These are phyloP conservation scores for Bombus picipes DNA, from an alignment of 1,140 invertebrate species.

Conservation along the genomic window DNA sequence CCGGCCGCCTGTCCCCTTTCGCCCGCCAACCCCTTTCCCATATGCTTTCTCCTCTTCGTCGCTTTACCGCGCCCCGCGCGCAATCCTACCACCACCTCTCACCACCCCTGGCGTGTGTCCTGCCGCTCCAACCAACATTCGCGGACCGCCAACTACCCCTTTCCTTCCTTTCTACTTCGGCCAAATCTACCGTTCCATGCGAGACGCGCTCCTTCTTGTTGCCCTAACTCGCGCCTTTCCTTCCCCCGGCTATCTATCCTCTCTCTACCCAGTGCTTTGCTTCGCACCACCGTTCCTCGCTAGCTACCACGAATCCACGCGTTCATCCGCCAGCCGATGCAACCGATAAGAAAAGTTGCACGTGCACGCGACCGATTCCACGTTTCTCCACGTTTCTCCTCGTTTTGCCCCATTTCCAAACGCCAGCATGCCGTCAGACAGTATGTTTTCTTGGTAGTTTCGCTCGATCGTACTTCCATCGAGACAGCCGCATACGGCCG, in stretches of 20 bases:
- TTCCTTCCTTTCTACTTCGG: conserved; percentile 60
- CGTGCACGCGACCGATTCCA: background rate
- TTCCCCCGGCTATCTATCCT: background rate
- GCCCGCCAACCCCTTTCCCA: conserved; percentile 32
- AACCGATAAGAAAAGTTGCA: conserved; percentile 31
- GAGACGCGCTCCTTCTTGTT: conserved; percentile 58
- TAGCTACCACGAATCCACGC: conserved; percentile 3
- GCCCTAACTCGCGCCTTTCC: conserved; percentile 54
- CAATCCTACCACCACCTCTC: conserved; percentile 34
- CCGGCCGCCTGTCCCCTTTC: conserved; percentile 53
- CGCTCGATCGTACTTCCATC: background rate
- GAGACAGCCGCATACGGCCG: no score
- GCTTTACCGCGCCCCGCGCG: conserved; percentile 46
- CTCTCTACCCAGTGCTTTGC: background rate
- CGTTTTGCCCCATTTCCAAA: background rate
- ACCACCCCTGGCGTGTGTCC: conserved; percentile 54
- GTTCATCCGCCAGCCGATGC: conserved; percentile 17
- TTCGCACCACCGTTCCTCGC: background rate
- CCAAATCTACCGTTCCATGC: conserved; percentile 51
- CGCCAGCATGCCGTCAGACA: background rate
- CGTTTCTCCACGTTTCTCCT: background rate
- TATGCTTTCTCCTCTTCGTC: conserved; percentile 45
- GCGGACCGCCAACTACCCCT: conserved; percentile 63
- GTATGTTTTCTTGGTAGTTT: background rate
- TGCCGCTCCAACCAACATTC: conserved; percentile 59